phyloP scores from a whole-genome alignment of 2,888 invertebrate genomes.

The Phlogophora meticulosa region DNA sequence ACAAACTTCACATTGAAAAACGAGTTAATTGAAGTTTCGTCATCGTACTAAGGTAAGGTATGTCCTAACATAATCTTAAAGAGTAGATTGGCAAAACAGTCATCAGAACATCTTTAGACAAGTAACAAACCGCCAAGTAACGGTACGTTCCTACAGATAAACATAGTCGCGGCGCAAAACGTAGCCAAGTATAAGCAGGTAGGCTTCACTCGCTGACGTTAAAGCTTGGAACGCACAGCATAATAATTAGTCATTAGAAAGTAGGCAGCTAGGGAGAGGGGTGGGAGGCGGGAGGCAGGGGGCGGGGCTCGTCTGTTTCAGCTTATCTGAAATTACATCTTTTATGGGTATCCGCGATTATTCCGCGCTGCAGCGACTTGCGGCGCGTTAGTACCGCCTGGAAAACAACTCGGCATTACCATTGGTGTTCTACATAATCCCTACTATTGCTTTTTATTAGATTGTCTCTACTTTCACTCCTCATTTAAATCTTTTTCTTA shows the following conservation, averaged over 20 bases:
- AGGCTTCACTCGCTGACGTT: constrained; percentile 83
- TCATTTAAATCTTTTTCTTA: constrained; percentile 74
- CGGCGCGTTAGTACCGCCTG: constrained; percentile 88
- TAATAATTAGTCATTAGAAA: constrained; percentile 92
- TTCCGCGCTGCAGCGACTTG: constrained; percentile 90
- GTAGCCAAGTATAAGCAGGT: constrained; percentile 79
- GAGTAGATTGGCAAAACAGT: neutral
- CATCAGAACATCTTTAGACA: neutral
- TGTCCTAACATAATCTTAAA: neutral
- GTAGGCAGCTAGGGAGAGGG: constrained; percentile 85
- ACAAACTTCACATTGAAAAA: no score
- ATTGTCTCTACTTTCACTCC: constrained; percentile 82
- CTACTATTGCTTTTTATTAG: constrained; percentile 88
- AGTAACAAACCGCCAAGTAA: constrained; percentile 69
- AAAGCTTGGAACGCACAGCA: constrained; percentile 90
- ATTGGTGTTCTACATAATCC: constrained; percentile 89
- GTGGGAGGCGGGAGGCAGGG: constrained; percentile 76
- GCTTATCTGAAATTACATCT: constrained; percentile 92
- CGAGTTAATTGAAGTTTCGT: neutral
- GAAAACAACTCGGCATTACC: constrained; percentile 89
- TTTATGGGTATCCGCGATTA: constrained; percentile 91
- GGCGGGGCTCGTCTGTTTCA: constrained; percentile 91
- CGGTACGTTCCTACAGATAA: constrained; percentile 67
- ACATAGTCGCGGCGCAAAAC: constrained; percentile 80
- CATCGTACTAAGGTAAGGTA: neutral